Conservation (phyloP, 1,140 invertebrate genomes). For the Cyclargus thomasi region DNA sequence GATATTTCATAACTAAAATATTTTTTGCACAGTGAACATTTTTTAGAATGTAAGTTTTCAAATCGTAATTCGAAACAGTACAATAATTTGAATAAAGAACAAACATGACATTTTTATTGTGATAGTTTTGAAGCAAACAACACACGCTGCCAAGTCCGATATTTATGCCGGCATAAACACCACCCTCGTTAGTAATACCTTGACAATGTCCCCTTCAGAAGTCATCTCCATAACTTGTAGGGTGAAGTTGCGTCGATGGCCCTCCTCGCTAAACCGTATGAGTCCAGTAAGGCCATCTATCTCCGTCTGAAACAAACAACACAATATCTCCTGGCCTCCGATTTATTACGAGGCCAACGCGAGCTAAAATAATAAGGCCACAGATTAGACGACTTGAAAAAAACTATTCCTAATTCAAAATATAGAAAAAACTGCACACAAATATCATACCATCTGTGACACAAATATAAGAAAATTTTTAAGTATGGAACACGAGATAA, state of each 20-base stretch:
- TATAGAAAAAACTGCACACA: not conserved
- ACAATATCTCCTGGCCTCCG: conserved; percentile 39
- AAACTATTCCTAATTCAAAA: not conserved
- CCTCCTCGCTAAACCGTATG: conserved; percentile 91
- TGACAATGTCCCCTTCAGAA: conserved; percentile 88
- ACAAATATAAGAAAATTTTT: too few relatives aligned
- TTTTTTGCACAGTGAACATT: too few relatives aligned
- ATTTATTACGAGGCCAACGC: conserved; percentile 27
- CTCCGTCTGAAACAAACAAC: conserved; percentile 83
- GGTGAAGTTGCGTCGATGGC: conserved; percentile 91
- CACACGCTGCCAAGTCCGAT: not conserved
- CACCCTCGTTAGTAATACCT: conserved; percentile 76
- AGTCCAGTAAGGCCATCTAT: conserved; percentile 93
- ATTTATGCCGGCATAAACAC: not conserved
- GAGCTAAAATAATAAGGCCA: conserved; percentile 4
- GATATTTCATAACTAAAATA: too few relatives aligned
- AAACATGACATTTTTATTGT: not conserved
- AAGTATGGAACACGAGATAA: not conserved
- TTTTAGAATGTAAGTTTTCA: too few relatives aligned
- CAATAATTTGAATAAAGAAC: not conserved
- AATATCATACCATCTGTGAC: too few relatives aligned
- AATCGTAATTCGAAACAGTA: not conserved
- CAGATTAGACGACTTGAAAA: not conserved
- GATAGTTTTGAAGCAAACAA: not conserved
- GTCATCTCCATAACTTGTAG: conserved; percentile 96